Base-by-base conservation (phyloP, 1,140 invertebrate species). In the Scaptomyza pallida region DNA sequence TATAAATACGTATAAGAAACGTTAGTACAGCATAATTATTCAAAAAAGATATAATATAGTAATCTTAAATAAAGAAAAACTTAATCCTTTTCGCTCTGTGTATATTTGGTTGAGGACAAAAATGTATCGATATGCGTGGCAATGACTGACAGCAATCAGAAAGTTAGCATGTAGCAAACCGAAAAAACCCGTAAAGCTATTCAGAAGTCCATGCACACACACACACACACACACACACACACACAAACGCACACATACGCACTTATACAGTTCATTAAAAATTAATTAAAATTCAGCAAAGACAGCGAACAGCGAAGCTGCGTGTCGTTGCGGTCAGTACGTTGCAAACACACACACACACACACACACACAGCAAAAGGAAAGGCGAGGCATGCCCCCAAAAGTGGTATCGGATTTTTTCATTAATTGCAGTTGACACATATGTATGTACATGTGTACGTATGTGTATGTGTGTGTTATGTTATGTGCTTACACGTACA, bases 211-310 rank as follows among this genome's bases (percentile, higher is more conserved):
- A 37, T 4, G 23, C 41, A 52, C 37, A 62, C 50, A 59, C 41
- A 70, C 50, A 44, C 47, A 71, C 63, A 65, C 21, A 19, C n/a
- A 21, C 5, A 56, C 50, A 61, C 41, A 61, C 72, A 50, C 56
- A 62, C 33, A 45, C 23, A 33, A 16, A n/a, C 35, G 44, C 30
- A 48, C 41, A 40, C 23, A 52, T 8, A 23, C 10, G 16, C 26
- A 51, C 60, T 59, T 37, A 48, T 50, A 72, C 55, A 75, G 51
- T 85, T 73, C 64, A 85, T 85, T 86, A 85, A 86, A 86, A 86
- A 86, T 86, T 86, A 86, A 85, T 85, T 85, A 85, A 85, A 85
- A 68, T 77, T 56, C 63, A 79, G 67, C 64, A 82, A 83, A 72
- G 63, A 62, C 75, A 37, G 15, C 61, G 21, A 10, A 4, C 61